Conservation (phyloP, 2,888 invertebrate species). For the Tipula vernalis region DNA sequence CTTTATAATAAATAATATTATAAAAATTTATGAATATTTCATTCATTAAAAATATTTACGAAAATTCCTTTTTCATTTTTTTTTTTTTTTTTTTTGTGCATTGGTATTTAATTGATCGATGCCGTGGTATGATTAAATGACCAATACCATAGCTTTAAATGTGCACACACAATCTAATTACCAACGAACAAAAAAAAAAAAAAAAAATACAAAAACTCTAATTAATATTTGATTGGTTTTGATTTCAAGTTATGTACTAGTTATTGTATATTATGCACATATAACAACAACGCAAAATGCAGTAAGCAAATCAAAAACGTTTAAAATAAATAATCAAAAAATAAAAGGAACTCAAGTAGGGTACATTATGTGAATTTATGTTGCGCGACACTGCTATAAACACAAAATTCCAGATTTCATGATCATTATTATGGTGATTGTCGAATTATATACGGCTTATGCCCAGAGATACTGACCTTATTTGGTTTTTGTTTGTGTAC, state of each 20-base stretch:
- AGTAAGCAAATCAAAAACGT: neutral
- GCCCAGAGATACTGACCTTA: neutral
- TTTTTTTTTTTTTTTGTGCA: too few species aligned
- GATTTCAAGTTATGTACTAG: neutral
- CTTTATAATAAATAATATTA: neutral
- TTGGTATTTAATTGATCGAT: neutral
- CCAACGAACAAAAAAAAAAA: neutral
- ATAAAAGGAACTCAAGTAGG: neutral
- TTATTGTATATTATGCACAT: neutral
- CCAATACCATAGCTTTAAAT: neutral
- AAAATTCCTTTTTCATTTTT: neutral
- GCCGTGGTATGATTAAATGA: neutral
- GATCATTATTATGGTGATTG: neutral
- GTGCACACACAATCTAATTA: neutral
- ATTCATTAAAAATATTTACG: neutral
- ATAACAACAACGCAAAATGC: neutral
- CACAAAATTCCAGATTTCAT: neutral
- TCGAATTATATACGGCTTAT: neutral
- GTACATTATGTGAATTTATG: neutral
- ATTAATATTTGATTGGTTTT: constrained; percentile 4
- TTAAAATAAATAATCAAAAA: neutral
- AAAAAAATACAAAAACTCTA: neutral
- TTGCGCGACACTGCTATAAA: neutral
- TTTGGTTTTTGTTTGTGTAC: neutral
- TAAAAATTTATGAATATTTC: neutral